A percentile compares a stretch with the other conserved stretches of the same genome.
Conservation (phyloP, 2,113 vertebrate species). For the Synchiropus splendidus region DNA sequence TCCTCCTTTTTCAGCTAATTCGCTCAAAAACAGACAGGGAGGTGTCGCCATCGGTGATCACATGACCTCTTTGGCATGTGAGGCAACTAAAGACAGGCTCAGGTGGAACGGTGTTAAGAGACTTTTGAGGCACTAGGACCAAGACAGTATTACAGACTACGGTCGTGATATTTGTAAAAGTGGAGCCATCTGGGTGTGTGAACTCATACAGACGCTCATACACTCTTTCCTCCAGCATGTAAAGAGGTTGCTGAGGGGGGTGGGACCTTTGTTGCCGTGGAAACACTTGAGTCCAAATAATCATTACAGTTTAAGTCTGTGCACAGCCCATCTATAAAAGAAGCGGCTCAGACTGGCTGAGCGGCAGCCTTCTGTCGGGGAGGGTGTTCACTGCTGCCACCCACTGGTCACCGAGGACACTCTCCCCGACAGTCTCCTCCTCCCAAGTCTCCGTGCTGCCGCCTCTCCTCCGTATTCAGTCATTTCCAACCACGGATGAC, state of each 20-base stretch:
- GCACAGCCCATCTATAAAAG: constrained; percentile 98
- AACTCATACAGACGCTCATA: constrained; percentile 40
- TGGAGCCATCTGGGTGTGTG: constrained; percentile 84
- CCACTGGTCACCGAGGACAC: constrained; percentile 59
- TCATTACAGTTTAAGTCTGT: constrained; percentile 96
- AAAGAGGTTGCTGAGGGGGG: constrained; percentile 33
- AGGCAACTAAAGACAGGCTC: too few relatives aligned
- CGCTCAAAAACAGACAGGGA: too few relatives aligned
- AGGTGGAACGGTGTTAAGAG: too few relatives aligned
- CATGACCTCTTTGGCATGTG: too few relatives aligned
- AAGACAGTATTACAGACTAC: too few relatives aligned
- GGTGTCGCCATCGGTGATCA: too few relatives aligned
- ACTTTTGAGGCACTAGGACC: too few relatives aligned
- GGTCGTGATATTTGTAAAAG: too few relatives aligned
- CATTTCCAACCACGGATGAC: constrained; percentile 49
- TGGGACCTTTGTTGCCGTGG: constrained; percentile 83
- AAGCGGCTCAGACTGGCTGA: constrained; percentile 86
- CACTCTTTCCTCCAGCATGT: constrained; percentile 47
- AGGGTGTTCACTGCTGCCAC: constrained; percentile 76
- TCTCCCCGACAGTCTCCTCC: neutral
- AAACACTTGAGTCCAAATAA: constrained; percentile 94
- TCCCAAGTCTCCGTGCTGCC: too few relatives aligned
- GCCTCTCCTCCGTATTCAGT: constrained; percentile 10
- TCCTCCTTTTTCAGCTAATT: too few relatives aligned
- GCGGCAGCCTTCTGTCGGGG: constrained; percentile 78